Conservation (phyloP, 2,113 vertebrate species). For the Reinhardtius hippoglossoides region DNA sequence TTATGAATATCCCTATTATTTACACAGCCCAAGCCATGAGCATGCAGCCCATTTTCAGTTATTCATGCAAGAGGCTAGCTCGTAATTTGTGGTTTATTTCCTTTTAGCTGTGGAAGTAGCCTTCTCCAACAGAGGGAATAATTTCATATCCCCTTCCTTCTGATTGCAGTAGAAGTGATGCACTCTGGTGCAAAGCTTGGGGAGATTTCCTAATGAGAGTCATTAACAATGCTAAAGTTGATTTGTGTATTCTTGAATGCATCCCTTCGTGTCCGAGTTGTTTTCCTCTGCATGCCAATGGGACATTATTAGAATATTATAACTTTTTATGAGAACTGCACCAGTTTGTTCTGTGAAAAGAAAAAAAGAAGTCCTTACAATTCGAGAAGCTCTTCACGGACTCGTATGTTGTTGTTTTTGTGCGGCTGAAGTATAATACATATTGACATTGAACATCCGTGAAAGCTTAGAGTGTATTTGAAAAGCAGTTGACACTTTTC, state of each 20-base stretch:
- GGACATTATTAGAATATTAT: conserved; percentile 41
- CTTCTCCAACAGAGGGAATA: conserved; percentile 51
- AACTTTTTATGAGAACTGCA: conserved; percentile 26
- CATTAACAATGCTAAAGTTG: conserved; percentile 56
- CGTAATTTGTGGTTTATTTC: conserved; percentile 61
- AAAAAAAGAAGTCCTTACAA: conserved; percentile 1
- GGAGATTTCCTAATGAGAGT: conserved; percentile 63
- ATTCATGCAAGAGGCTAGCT: conserved; percentile 17
- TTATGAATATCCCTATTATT: conserved; percentile 13
- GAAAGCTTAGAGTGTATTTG: conserved; percentile 22
- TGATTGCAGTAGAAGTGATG: conserved; percentile 47
- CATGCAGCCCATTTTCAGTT: conserved; percentile 23
- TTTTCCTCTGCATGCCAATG: conserved; percentile 39
- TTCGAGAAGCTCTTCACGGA: neutral
- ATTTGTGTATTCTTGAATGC: conserved; percentile 52
- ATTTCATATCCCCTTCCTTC: conserved; percentile 44
- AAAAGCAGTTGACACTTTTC: conserved; percentile 41
- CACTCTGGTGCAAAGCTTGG: conserved; percentile 48
- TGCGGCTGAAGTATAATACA: conserved; percentile 3
- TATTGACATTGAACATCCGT: conserved; percentile 12
- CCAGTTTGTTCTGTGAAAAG: conserved; percentile 13
- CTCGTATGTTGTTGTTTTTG: conserved; percentile 3
- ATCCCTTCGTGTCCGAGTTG: conserved; percentile 50
- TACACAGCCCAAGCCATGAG: conserved; percentile 9
- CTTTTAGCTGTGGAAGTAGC: conserved; percentile 42